These are phyloP conservation scores for Pomatorhinus ruficollis DNA, from an alignment of 2,113 vertebrate species.

Conservation along the genomic window DNA sequence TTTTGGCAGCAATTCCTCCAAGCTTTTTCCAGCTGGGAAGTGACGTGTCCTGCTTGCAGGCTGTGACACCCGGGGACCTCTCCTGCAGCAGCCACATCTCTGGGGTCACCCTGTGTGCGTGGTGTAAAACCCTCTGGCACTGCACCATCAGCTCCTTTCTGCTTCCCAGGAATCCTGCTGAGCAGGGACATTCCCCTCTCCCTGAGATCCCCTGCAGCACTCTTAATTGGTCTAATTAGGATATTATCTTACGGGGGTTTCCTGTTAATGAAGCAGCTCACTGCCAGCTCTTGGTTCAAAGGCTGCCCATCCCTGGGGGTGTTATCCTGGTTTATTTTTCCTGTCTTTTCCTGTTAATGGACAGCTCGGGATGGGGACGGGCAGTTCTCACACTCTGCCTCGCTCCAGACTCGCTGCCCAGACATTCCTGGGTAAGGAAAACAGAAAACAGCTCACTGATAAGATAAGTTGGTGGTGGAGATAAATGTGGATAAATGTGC, in stretches of 20 bases:
- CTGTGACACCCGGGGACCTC: neutral
- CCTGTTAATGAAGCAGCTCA: neutral
- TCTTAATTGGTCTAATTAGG: conserved; percentile 45
- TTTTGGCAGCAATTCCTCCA: neutral
- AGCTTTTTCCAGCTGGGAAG: neutral
- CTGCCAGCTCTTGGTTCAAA: neutral
- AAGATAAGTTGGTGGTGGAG: neutral
- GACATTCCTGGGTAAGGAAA: neutral
- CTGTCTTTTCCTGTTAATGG: neutral
- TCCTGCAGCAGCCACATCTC: neutral
- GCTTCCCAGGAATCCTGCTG: neutral
- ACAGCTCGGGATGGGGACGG: neutral
- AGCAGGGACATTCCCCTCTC: neutral
- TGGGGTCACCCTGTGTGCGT: accelerated
- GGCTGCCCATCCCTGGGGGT: neutral
- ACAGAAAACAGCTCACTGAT: neutral
- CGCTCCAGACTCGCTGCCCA: neutral
- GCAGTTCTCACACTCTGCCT: neutral
- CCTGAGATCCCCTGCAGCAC: neutral
- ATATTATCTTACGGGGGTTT: neutral
- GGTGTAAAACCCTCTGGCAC: neutral
- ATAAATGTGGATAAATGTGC: neutral
- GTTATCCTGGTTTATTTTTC: neutral
- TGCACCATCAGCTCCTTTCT: neutral
- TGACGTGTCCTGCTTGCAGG: accelerated